Conservation (phyloP, 2,797 vertebrate species). For the Limosa lapponica region DNA sequence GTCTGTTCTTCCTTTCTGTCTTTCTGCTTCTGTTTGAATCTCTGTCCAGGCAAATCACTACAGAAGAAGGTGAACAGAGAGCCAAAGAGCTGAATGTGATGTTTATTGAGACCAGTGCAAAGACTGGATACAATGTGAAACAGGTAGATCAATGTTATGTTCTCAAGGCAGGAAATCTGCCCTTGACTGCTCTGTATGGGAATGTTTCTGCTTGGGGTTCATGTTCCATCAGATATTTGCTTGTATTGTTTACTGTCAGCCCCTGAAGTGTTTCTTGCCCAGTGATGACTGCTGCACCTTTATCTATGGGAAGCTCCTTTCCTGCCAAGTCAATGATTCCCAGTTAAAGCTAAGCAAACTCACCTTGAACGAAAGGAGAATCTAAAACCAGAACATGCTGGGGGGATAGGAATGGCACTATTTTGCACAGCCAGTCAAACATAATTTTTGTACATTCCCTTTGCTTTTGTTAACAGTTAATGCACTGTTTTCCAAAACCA, state of each 20-base stretch:
- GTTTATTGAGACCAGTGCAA: constrained; percentile 98
- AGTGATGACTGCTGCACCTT: neutral
- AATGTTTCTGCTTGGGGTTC: neutral
- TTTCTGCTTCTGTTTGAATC: neutral
- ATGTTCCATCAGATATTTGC: neutral
- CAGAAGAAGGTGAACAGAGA: constrained; percentile 95
- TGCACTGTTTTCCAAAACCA: neutral
- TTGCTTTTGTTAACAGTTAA: neutral
- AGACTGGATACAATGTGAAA: constrained; percentile 98
- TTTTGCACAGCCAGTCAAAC: neutral
- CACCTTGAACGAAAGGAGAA: neutral
- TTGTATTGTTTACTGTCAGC: neutral
- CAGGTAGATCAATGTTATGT: constrained; percentile 80
- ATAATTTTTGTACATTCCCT: neutral
- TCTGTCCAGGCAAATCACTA: constrained; percentile 90
- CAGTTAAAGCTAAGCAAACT: neutral
- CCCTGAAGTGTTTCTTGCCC: neutral
- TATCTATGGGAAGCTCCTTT: neutral
- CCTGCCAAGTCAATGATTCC: neutral
- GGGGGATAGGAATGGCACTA: neutral
- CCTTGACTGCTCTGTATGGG: neutral
- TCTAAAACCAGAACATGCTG: neutral
- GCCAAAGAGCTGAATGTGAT: constrained; percentile 98
- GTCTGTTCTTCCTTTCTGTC: constrained; percentile 19
- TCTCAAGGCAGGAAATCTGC: neutral